Evolutionary conservation across 64 coral and sea anemone genomes (phyloP).

Genomic region (Platygyra sinensis): DNA sequence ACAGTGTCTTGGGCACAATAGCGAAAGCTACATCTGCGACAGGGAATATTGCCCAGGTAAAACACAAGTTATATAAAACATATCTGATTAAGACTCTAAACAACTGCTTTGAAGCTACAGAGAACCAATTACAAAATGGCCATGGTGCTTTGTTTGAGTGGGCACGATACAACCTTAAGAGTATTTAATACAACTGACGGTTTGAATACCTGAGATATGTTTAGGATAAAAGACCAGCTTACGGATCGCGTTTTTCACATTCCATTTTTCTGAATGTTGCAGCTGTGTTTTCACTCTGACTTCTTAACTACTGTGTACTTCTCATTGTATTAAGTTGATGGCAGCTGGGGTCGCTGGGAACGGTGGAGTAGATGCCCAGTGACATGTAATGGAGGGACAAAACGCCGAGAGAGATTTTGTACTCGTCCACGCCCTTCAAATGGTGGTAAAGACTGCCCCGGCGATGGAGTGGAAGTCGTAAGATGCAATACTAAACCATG

Average conservation of each 20-base stretch:
- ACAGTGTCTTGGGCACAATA: slow-evolving; percentile 32
- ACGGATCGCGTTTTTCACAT: too few relatives aligned
- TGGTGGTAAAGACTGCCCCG: slow-evolving; percentile 22
- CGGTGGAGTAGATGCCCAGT: not conserved
- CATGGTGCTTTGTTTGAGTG: too few relatives aligned
- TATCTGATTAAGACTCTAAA: too few relatives aligned
- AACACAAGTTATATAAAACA: not conserved
- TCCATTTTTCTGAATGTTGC: too few relatives aligned
- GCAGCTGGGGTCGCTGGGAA: not conserved
- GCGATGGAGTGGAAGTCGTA: not conserved
- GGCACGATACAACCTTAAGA: too few relatives aligned
- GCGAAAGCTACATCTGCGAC: slow-evolving; percentile 37
- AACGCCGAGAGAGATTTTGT: slow-evolving; percentile 8
- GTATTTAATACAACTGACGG: too few relatives aligned
- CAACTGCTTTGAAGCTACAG: too few relatives aligned
- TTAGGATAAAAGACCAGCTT: too few relatives aligned
- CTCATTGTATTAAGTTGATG: slow-evolving; percentile 28
- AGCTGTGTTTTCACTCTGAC: too few relatives aligned
- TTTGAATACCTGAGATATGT: too few relatives aligned
- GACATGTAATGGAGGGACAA: slow-evolving; percentile 11
- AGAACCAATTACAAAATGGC: too few relatives aligned
- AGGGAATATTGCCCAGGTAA: slow-evolving; percentile 42
- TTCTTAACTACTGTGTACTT: not conserved
- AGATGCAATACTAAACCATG: slow-evolving; percentile 11
- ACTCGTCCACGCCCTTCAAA: slow-evolving; percentile 13